Evolutionary conservation across 1,140 invertebrate genomes (phyloP).

Genomic region (Drosophila oshimai): DNA sequence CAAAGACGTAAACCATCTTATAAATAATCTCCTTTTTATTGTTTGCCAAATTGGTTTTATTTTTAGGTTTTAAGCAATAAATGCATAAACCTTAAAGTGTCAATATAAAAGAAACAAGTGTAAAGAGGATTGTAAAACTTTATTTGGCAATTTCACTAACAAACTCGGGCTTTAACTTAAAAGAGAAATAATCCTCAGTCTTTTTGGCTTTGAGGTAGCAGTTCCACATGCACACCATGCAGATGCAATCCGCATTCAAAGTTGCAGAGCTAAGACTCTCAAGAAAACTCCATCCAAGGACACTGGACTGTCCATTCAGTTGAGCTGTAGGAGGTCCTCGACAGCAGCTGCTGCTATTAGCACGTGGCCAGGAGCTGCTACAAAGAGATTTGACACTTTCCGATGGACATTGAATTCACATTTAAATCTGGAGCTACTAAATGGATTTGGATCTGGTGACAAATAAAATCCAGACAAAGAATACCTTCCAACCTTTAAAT

Average conservation of each 20-base stretch:
- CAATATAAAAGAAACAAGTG: constrained; percentile 5
- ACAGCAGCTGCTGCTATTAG: constrained; percentile 29
- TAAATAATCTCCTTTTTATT: too few relatives aligned
- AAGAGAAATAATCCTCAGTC: constrained; percentile 27
- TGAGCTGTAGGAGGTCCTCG: constrained; percentile 28
- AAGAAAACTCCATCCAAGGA: constrained; percentile 31
- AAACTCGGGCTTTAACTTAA: constrained; percentile 2
- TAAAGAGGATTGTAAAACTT: constrained; percentile 9
- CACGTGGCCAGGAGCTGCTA: constrained; percentile 20
- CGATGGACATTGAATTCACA: constrained; percentile 30
- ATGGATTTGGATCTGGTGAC: constrained; percentile 23
- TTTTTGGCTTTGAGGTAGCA: background rate
- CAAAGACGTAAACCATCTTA: too few relatives aligned
- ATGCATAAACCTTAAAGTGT: background rate
- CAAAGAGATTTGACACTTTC: constrained; percentile 29
- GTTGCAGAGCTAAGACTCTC: constrained; percentile 35
- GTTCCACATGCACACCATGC: constrained; percentile 23
- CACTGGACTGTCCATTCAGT: constrained; percentile 24
- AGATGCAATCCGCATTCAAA: constrained; percentile 24
- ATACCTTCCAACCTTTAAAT: background rate
- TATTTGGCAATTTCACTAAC: constrained; percentile 4
- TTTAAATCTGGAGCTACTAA: constrained; percentile 23
- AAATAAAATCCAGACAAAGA: constrained; percentile 17
- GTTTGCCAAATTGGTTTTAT: too few relatives aligned
- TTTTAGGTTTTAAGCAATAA: background rate